A percentile compares a stretch with the other conserved stretches of the same genome.
These are phyloP conservation scores for Aurelia aurita complex sp. Pacific DNA, from an alignment of 30 jellyfish, hydroid and myxozoan species.

Conservation along the genomic window DNA sequence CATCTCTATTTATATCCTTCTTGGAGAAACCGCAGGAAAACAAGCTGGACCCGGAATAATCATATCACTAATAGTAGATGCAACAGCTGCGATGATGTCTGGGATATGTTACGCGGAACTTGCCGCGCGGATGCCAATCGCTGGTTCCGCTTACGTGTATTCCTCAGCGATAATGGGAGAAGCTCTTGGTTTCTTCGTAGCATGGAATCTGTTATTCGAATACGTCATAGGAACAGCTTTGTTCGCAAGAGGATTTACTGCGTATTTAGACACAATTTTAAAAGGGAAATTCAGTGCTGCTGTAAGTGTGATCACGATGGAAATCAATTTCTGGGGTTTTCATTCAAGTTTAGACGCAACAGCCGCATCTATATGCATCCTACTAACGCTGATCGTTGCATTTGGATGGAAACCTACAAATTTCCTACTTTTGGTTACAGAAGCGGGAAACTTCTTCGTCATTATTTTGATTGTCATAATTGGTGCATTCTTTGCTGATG, in stretches of 20 bases:
- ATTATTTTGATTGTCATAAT: conserved; percentile 35
- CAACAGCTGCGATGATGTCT: conserved; percentile 53
- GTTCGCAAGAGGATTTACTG: conserved; percentile 82
- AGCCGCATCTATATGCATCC: conserved; percentile 48
- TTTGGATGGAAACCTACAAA: conserved; percentile 80
- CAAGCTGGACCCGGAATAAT: conserved; percentile 55
- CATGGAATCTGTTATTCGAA: conserved; percentile 87
- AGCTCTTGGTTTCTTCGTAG: conserved; percentile 79
- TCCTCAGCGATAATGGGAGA: conserved; percentile 87
- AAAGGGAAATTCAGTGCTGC: conserved; percentile 35
- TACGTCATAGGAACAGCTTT: conserved; percentile 90
- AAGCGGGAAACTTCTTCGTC: conserved; percentile 22
- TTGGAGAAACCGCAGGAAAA: conserved; percentile 36
- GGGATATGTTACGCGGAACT: conserved; percentile 61
- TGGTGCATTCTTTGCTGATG: conserved; percentile 60
- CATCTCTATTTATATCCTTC: conserved; percentile 21
- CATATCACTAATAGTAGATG: conserved; percentile 31
- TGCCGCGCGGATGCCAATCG: conserved; percentile 63
- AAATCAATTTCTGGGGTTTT: conserved; percentile 43
- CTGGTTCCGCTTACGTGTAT: conserved; percentile 60
- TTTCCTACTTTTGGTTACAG: conserved; percentile 36
- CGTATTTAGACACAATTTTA: conserved; percentile 66
- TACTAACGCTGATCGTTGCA: conserved; percentile 35
- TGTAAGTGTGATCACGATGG: conserved; percentile 33
- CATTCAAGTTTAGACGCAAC: conserved; percentile 51